phyloP scores from a whole-genome alignment of 2,797 vertebrate species.

The Yasuhikotakia modesta region DNA sequence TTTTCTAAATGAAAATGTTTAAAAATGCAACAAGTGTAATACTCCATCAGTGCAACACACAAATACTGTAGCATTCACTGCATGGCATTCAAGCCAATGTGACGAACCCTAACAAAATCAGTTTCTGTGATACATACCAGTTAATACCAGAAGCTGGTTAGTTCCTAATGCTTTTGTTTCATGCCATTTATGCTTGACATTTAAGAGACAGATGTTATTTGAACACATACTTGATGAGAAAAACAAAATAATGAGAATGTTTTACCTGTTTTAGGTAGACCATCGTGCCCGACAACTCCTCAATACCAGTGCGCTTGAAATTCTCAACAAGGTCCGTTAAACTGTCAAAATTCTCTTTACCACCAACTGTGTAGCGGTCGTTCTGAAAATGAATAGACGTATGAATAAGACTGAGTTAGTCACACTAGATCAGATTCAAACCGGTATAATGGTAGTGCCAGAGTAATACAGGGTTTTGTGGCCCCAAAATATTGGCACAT shows the following conservation, averaged over 20 bases:
- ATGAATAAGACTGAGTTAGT: background rate
- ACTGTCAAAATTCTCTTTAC: slow-evolving; percentile 82
- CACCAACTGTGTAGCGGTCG: slow-evolving; percentile 87
- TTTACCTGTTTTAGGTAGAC: slow-evolving; percentile 88
- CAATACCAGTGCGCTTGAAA: slow-evolving; percentile 89
- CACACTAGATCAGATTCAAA: background rate
- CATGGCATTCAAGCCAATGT: background rate
- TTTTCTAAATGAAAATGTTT: background rate
- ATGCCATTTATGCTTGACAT: background rate
- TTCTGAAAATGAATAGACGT: slow-evolving; percentile 73
- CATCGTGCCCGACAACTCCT: slow-evolving; percentile 87
- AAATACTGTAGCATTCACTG: background rate
- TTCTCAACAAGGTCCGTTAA: slow-evolving; percentile 90
- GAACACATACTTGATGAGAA: background rate
- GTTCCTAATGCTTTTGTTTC: background rate
- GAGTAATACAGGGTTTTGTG: background rate
- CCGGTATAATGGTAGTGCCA: too few relatives aligned
- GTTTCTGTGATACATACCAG: background rate
- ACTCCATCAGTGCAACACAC: background rate
- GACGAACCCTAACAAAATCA: background rate
- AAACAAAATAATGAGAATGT: too few relatives aligned
- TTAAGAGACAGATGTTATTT: background rate
- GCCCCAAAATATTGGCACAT: background rate
- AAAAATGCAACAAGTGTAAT: background rate
- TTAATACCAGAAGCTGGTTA: slow-evolving; percentile 27